Evolutionary conservation across 2,888 invertebrate species (phyloP), one percentile per base, ranked within the genome.

Genomic region (Strigamia maritima): DNA sequence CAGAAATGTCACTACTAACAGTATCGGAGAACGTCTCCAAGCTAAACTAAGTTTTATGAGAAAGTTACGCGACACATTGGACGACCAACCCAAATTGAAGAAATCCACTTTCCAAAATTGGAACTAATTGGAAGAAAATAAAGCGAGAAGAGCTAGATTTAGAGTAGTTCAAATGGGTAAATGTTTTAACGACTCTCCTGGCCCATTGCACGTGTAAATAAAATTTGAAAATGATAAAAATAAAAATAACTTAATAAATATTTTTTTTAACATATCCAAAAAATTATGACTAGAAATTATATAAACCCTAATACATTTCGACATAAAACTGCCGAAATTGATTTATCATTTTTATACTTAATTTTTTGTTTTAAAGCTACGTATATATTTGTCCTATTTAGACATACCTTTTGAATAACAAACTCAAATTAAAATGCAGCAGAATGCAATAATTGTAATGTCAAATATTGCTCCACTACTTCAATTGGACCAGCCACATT

Each of bases 51-150:
- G 19, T 65, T 65, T 65, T 65, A 65, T 65, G 60, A 65, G 60
- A 65, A 65, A 65, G 22, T 65, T 65, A 65, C 24, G 60, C 60
- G 60, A 65, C 60, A 65, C 60, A 65, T 24, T 65, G 60, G 60
- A 65, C 60, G 60, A 65, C 60, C 60, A 65, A 65, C 60, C 60
- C 60, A 65, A 65, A 16, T 16, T 65, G 6, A 65, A 65, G 60
- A 65, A 65, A 65, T 24, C 60, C 60, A 65, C 60, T 65, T 65
- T 65, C 60, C 60, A 65, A 65, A 65, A 65, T 65, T 65, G 22
- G 60, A 65, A 65, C 22, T 65, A 65, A 65, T 65, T 65, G 60
- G 60, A 65, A 65, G 60, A 65, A 65, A 65, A 65, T 65, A 65
- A 65, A 65, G 24, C 22, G 60, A 65, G 24, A 24, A 65, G 60